phyloP scores from a whole-genome alignment of 1,140 invertebrate species.

The Camponotus vicinus region DNA sequence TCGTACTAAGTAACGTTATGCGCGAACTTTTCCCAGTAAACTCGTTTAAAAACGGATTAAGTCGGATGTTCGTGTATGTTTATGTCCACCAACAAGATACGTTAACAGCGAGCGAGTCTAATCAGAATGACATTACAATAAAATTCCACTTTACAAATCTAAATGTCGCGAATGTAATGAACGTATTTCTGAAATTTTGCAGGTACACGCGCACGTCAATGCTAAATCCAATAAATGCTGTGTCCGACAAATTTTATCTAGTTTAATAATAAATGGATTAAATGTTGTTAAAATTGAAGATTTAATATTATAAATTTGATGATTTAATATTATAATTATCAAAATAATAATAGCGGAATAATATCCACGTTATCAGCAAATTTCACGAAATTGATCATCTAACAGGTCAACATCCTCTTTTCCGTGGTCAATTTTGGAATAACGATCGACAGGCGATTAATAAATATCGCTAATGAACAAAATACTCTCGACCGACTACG shows the following conservation, averaged over 20 bases:
- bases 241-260: neutral
- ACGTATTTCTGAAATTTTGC: slow-evolving; percentile 56
- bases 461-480: slow-evolving; percentile 57
- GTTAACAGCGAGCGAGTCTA: slow-evolving; percentile 67
- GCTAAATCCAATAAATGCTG: no score
- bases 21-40: slow-evolving; percentile 53
- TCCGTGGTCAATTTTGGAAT: neutral
- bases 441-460: slow-evolving; percentile 56
- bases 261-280: neutral
- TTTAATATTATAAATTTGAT: neutral
- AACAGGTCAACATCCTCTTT: neutral
- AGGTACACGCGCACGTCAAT: no score
- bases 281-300: neutral
- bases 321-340: neutral
- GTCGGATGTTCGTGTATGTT: slow-evolving; percentile 70
- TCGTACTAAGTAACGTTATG: slow-evolving; percentile 52
- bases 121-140: slow-evolving; percentile 70
- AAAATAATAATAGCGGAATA: neutral
- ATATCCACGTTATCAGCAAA: neutral
- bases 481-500: slow-evolving; percentile 8
- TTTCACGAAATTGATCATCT: neutral
- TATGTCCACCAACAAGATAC: slow-evolving; percentile 54
- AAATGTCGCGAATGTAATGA: slow-evolving; percentile 35
- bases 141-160: slow-evolving; percentile 69
- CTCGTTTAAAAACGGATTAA: slow-evolving; percentile 71